Base-by-base conservation (phyloP, 2,113 vertebrate species). In the Etheostoma cragini region DNA sequence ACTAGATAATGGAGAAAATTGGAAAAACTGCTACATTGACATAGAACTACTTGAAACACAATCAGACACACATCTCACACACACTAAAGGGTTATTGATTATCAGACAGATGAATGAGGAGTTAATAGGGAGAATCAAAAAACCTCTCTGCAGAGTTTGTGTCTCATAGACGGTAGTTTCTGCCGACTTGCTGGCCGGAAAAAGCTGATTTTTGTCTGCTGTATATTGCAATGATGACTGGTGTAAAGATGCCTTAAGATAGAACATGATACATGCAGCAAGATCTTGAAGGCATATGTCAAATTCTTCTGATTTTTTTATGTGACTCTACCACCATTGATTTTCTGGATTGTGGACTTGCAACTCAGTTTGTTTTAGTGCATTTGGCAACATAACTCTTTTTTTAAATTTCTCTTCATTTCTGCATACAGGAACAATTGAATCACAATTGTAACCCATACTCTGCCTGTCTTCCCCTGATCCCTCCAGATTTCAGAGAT, bases 401-500 rank as follows among this genome's bases (percentile, higher is more conserved):
- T 8, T 19, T 52, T 11, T 53, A n/a, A 1, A 49, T 49, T 49
- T 49, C 38, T 11, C 10, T 42, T 42, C 38, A 8, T 62, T n/a
- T 11, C 17, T 47, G 17, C 17, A 1, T 19, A 21, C 47, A 22
- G 24, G 8, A 54, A 49, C 6, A 8, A 2, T 30, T 54, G 53
- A 47, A 60, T 46, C 46, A 22, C 8, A 10, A 1, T 12, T 50
- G 0, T 63, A 50, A 68, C 11, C 5, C 21, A 1, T 1, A 3
- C 16, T n/a, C 5, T 22, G 6, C 46, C 26, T 46, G 21, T 35
- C 33, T 61, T 22, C 73, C 38, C 74, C 82, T 38, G 4, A 54
- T 65, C 21, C 52, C 30, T 53, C 0, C 95, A 99, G 98, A 99
- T 99, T 87, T 99, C 98, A 0, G 98, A 99, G 92, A 99, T 99